phyloP scores from a whole-genome alignment of 2,888 invertebrate species.

The Perdita meconis region DNA sequence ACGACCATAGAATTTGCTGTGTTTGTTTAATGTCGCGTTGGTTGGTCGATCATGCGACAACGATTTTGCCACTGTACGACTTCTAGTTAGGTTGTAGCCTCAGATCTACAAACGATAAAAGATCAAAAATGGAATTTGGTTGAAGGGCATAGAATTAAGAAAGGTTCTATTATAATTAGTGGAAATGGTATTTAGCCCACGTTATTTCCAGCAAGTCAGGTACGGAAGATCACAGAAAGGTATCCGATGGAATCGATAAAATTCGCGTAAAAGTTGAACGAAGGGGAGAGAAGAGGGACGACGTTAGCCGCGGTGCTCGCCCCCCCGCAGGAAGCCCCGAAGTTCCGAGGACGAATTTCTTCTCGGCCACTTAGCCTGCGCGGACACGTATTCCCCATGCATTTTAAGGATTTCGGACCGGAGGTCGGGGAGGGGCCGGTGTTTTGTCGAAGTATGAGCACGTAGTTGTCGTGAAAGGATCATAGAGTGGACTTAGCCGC shows the following conservation, averaged over 20 bases:
- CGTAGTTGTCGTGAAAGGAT: constrained; percentile 83
- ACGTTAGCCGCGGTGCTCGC: constrained; percentile 45
- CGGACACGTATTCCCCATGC: constrained; percentile 81
- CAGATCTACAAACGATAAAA: no score
- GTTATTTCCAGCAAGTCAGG: no score
- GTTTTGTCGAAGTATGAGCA: constrained; percentile 83
- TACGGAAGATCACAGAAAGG: no score
- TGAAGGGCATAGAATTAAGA: no score
- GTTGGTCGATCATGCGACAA: no score
- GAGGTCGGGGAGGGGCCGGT: constrained; percentile 62
- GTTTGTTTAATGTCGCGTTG: no score
- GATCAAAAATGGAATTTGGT: no score
- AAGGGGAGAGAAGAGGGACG: neutral
- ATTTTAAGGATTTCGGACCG: constrained; percentile 81
- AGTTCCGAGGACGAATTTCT: constrained; percentile 73
- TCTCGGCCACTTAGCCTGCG: constrained; percentile 73
- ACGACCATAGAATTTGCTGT: no score
- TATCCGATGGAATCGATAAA: neutral
- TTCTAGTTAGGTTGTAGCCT: no score
- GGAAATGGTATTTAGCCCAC: no score
- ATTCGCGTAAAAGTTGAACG: constrained; percentile 9
- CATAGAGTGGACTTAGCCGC: constrained; percentile 83
- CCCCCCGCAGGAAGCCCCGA: constrained; percentile 38
- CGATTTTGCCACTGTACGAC: no score
- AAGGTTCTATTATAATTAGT: no score